Base-by-base conservation (phyloP, 1,140 invertebrate species). In the Drosophila asahinai region DNA sequence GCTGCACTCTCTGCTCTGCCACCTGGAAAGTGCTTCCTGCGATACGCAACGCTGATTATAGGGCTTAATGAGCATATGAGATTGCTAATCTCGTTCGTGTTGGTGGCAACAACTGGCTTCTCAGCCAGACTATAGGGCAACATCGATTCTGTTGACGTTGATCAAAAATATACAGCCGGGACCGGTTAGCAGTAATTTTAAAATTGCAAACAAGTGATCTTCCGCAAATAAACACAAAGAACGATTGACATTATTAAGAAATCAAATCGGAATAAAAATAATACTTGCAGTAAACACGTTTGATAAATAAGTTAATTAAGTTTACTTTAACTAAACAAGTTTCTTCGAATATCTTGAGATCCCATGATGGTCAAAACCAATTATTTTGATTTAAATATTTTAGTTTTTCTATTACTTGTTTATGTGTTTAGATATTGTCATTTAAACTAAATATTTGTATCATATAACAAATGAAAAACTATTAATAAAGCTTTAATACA, bases 41-140 rank as follows among this genome's bases (percentile, higher is more conserved):
- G 61, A 63, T 59, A 40, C 33, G 61, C 33, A 15, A 63, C 22
- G 8, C 19, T 55, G 54, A 55, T 40, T 55, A 38, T 38, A 58
- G 12, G 33, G 22, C 2, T 59, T 19, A 63, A 63, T 63, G 22
- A 40, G 57, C 59, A 33, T 55, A 40, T n/a, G 1, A 43, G 17
- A 9, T 62, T 22, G 40, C 40, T 45, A 17, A 62, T 45, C 38
- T 65, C 19, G 7, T 45, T 62, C 22, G 57, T 14, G 25, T 61
- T 61, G 57, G 38, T 19, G 62, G 27, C 54, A 64, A 30, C 61
- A 58, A 59, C n/a, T 22, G 22, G 17, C 7, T 22, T 30, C 12
- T 38, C 12, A 6, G 33, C 14, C 17, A 9, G 52, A 33, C 25
- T 33, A 61, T 33, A 43, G 63, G 38, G 14, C 54, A 60, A 60